phyloP scores from a whole-genome alignment of 2,888 invertebrate species.

The Lasioglossum vierecki region DNA sequence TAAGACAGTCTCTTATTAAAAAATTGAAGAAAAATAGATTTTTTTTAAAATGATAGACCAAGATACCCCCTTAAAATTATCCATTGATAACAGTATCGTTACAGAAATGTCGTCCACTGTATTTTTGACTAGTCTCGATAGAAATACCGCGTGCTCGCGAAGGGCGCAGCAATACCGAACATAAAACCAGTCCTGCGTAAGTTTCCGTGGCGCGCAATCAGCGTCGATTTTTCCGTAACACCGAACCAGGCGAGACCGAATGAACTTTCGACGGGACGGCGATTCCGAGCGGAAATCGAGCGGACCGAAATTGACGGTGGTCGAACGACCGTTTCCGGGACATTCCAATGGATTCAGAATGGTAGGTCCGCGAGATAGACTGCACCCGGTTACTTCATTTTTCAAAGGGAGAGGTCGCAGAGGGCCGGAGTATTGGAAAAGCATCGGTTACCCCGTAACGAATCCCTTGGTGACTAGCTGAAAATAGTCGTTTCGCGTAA shows the following conservation, averaged over 20 bases:
- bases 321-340: slow-evolving; percentile 51
- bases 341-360: not conserved
- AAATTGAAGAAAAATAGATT: not conserved
- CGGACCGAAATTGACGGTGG: slow-evolving; percentile 49
- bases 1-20: not conserved
- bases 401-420: not conserved
- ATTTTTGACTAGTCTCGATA: not conserved
- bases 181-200: not conserved
- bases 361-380: slow-evolving; percentile 2
- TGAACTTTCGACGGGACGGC: slow-evolving; percentile 40
- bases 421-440: not conserved
- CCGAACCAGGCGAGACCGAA: not conserved
- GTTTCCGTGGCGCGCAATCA: slow-evolving; percentile 25
- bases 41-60: not conserved
- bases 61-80: not conserved
- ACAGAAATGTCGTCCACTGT: not conserved
- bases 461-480: not conserved
- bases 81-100: not conserved
- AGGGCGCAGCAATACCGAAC: not conserved
- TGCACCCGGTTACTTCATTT: slow-evolving; percentile 2
- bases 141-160: not conserved
- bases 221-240: slow-evolving; percentile 39
- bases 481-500: not conserved
- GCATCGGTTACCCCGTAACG: not conserved
- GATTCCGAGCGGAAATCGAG: slow-evolving; percentile 57